Evolutionary conservation across 2,797 vertebrate genomes (phyloP).

Genomic region (Malurus leucopterus): DNA sequence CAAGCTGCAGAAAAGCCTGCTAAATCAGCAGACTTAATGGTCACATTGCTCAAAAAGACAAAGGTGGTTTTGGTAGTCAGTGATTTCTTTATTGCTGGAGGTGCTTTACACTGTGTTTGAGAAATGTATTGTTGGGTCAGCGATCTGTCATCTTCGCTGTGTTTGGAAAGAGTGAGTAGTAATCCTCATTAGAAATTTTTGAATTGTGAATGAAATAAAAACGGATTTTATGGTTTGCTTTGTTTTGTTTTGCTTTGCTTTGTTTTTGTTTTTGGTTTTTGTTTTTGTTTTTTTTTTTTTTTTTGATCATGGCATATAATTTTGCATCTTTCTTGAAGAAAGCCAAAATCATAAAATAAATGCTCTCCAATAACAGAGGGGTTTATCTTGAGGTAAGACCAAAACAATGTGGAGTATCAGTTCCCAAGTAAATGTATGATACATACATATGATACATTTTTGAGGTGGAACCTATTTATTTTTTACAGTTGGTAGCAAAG

Average conservation of each 20-base stretch:
- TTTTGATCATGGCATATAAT: not conserved
- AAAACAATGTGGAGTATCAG: not conserved
- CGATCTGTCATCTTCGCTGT: not conserved
- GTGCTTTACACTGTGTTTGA: not conserved
- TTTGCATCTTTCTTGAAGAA: not conserved
- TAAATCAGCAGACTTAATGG: not conserved
- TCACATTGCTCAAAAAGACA: not conserved
- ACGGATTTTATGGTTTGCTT: not conserved
- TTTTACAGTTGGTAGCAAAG: not conserved
- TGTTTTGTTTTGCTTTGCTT: not conserved
- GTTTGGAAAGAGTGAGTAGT: not conserved
- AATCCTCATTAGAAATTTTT: not conserved
- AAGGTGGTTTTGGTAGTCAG: not conserved
- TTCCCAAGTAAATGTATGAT: not conserved
- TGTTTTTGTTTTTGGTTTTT: too few species aligned
- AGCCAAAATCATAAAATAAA: not conserved
- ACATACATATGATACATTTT: not conserved
- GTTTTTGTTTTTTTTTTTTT: not conserved
- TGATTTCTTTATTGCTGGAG: not conserved
- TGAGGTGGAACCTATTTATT: not conserved
- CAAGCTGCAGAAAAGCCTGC: not conserved
- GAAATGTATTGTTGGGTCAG: not conserved
- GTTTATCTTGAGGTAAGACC: not conserved
- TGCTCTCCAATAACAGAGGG: not conserved
- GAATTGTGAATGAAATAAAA: not conserved